phyloP scores from a whole-genome alignment of 1,140 invertebrate genomes.

The Maconellicoccus hirsutus region DNA sequence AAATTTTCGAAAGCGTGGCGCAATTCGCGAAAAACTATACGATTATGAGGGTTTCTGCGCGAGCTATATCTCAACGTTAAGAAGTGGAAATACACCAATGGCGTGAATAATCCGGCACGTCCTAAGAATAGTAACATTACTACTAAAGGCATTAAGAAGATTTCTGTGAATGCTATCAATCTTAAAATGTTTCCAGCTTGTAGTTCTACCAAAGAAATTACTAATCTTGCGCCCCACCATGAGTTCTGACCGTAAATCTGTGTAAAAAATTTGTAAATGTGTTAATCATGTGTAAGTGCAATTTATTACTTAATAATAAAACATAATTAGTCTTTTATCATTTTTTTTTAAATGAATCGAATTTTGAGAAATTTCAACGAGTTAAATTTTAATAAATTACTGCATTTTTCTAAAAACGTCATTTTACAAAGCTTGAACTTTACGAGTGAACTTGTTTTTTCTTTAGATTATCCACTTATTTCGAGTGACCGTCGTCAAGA shows the following conservation, averaged over 20 bases:
- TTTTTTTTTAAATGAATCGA: no score
- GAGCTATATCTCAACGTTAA: conserved; percentile 77
- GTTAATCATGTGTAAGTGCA: background rate
- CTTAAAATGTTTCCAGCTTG: conserved; percentile 78
- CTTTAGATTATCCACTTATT: no score
- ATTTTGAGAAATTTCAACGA: no score
- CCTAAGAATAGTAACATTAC: conserved; percentile 76
- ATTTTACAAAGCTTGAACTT: no score
- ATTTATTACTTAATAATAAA: conserved; percentile 8
- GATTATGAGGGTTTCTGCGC: conserved; percentile 86
- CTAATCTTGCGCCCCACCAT: conserved; percentile 71
- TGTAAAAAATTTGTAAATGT: conserved; percentile 29
- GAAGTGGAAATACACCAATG: conserved; percentile 93
- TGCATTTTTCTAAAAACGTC: no score
- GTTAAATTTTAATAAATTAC: background rate
- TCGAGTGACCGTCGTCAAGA: background rate
- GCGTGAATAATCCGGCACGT: conserved; percentile 68
- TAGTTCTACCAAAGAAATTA: conserved; percentile 74
- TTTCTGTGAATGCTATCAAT: conserved; percentile 77
- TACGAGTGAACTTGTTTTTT: no score
- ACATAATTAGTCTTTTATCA: conserved; percentile 23
- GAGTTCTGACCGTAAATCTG: conserved; percentile 78
- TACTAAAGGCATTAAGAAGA: conserved; percentile 79
- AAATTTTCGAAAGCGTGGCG: conserved; percentile 47
- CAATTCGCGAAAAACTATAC: conserved; percentile 74